A percentile compares a stretch with the other conserved stretches of the same genome.
phyloP scores from a whole-genome alignment of 2,113 vertebrate genomes.

The Solea solea region DNA sequence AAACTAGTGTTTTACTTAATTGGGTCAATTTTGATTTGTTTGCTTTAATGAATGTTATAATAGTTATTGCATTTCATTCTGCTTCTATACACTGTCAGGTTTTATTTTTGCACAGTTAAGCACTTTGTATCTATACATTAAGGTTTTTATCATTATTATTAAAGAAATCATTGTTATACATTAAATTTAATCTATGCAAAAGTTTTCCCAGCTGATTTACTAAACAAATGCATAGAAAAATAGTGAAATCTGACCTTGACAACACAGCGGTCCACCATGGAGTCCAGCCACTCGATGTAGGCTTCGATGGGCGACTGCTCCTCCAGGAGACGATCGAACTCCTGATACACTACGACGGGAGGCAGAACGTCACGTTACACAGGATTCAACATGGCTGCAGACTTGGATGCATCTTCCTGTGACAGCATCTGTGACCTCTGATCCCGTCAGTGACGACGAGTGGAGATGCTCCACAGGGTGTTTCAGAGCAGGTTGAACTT shows the following conservation, averaged over 20 bases:
- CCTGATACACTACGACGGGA: slow-evolving; percentile 90
- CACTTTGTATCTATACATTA: too few relatives aligned
- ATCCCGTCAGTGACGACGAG: slow-evolving; percentile 61
- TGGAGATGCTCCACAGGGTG: slow-evolving; percentile 76
- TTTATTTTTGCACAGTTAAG: too few relatives aligned
- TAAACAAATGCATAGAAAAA: not conserved
- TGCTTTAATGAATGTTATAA: too few relatives aligned
- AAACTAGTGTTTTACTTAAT: too few relatives aligned
- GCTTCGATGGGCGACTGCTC: slow-evolving; percentile 98
- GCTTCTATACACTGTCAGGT: too few relatives aligned
- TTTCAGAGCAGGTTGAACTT: slow-evolving; percentile 70
- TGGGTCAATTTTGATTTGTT: too few relatives aligned
- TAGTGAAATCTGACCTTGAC: slow-evolving; percentile 88
- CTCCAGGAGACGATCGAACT: slow-evolving; percentile 96
- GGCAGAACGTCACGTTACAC: slow-evolving; percentile 7
- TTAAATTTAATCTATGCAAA: too few relatives aligned
- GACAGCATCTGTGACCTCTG: slow-evolving; percentile 61
- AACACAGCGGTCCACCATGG: slow-evolving; percentile 98
- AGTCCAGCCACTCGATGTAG: slow-evolving; percentile 97
- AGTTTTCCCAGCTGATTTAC: too few relatives aligned
- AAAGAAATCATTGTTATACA: too few relatives aligned
- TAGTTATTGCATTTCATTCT: too few relatives aligned
- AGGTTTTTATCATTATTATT: too few relatives aligned
- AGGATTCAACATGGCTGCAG: not conserved
- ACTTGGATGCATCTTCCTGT: slow-evolving; percentile 13